Percentiles rank a stretch among this genome's conserved stretches.
Conservation (phyloP, 2,888 invertebrate genomes). For the Venusia cambrica region DNA sequence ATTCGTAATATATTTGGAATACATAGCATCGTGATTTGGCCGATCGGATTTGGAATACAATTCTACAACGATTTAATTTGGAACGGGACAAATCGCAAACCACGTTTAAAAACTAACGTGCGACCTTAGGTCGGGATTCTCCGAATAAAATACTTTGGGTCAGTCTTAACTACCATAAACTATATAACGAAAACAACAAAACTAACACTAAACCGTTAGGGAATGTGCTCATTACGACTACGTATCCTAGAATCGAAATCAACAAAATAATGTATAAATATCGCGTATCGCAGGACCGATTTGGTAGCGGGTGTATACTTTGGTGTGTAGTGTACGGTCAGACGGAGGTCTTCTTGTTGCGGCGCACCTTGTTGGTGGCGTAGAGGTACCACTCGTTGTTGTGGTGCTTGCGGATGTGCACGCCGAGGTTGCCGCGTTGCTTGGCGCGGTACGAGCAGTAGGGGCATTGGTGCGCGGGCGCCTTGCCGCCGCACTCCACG, state of each 20-base stretch:
- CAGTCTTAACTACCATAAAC: slow-evolving; percentile 77
- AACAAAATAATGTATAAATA: slow-evolving; percentile 62
- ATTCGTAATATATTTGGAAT: slow-evolving; percentile 28
- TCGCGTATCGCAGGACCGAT: slow-evolving; percentile 77
- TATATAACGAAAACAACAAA: slow-evolving; percentile 76
- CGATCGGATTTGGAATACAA: slow-evolving; percentile 22
- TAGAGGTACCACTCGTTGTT: slow-evolving; percentile 75
- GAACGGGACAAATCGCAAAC: slow-evolving; percentile 17
- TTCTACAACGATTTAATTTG: slow-evolving; percentile 21
- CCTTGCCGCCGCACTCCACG: slow-evolving; percentile 92
- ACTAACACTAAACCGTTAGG: slow-evolving; percentile 70
- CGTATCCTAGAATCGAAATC: slow-evolving; percentile 60
- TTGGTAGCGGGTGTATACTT: slow-evolving; percentile 78
- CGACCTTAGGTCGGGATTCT: slow-evolving; percentile 53
- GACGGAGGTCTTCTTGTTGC: slow-evolving; percentile 67
- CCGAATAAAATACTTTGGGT: slow-evolving; percentile 67
- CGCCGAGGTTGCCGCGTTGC: slow-evolving; percentile 90
- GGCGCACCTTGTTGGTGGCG: slow-evolving; percentile 72
- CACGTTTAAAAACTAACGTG: slow-evolving; percentile 6
- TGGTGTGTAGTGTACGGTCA: slow-evolving; percentile 50
- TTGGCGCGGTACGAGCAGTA: slow-evolving; percentile 89
- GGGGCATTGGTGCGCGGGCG: slow-evolving; percentile 90
- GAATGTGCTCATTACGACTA: slow-evolving; percentile 76
- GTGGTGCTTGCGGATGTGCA: slow-evolving; percentile 91
- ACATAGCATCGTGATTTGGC: slow-evolving; percentile 31